phyloP scores from a whole-genome alignment of 2,113 vertebrate species.

The Bubo bubo region DNA sequence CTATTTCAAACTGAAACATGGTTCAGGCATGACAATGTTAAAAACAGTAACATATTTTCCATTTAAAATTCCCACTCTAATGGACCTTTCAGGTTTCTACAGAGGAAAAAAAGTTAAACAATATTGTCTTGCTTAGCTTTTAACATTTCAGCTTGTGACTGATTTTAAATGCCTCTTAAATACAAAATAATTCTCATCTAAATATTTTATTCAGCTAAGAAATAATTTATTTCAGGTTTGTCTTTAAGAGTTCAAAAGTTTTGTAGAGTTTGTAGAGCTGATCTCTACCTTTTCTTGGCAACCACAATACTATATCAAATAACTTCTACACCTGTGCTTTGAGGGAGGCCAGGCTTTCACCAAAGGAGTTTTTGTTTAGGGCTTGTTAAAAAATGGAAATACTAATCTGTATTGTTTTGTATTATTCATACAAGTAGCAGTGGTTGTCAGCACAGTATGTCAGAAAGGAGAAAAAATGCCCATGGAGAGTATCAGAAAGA shows the following conservation, averaged over 20 bases:
- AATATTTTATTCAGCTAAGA: not conserved
- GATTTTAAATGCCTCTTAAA: not conserved
- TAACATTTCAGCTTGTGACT: not conserved
- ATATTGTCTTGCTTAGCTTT: not conserved
- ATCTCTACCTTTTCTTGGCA: not conserved
- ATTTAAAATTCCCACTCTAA: not conserved
- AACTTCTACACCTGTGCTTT: not conserved
- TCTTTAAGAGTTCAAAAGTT: not conserved
- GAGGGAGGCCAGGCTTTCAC: not conserved
- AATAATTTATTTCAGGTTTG: not conserved
- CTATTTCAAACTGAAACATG: not conserved
- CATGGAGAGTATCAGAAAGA: not conserved
- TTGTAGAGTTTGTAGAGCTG: not conserved
- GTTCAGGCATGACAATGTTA: not conserved
- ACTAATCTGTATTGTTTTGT: not conserved
- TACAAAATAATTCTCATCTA: not conserved
- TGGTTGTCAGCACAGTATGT: not conserved
- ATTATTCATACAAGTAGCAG: not conserved
- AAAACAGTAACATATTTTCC: not conserved
- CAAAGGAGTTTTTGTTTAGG: not conserved
- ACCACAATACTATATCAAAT: not conserved
- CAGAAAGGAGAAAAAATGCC: conserved; percentile 7
- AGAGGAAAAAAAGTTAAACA: not conserved
- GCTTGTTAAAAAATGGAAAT: conserved; percentile 19
- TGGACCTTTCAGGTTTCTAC: not conserved